Base-by-base conservation (phyloP, 2,113 vertebrate genomes). In the Melanostigma gelatinosum region DNA sequence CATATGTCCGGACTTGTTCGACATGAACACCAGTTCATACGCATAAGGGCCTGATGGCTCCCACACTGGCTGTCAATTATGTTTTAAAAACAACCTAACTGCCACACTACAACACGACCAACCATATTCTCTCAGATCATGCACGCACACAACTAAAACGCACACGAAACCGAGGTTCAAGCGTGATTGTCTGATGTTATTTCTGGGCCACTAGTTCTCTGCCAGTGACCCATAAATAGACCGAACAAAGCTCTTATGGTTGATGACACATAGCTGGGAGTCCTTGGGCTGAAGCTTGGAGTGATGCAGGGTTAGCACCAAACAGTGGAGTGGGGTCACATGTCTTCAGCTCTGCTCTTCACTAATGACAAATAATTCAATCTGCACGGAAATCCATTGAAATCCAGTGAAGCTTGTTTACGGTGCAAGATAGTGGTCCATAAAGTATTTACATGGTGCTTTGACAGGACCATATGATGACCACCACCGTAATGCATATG, bases 211-310 rank as follows among this genome's bases (percentile, higher is more conserved):
- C 77, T 79, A 55, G 79, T 73, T 86, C 70, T 20, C 61, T 78
- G 76, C 79, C 76, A 80, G 48, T 85, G 90, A 89, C 88, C 85
- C 88, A 88, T 69, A 79, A 86, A 91, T 52, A 84, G 55, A 79
- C 82, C 85, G 73, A 75, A 72, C 87, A 74, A 74, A 70, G 77
- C 78, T 86, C 74, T 77, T 90, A 79, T 84, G 83, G 83, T 74
- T 83, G 76, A 75, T 77, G 78, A 77, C 42, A 61, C 75, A 88
- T 73, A 82, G 52, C 67, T 57, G 34, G 36, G 46, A 79, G 63
- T 73, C 75, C 62, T 75, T 9, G 22, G 78, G 85, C 75, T 76
- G 57, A 42, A 61, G 66, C 57, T 77, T 38, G 61, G 69, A 78
- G 80, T 38, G 11, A 77, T 57, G n/a, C 68, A 62, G 54, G 29